phyloP scores from a whole-genome alignment of 2,888 invertebrate species.

The Cephus pulcher region DNA sequence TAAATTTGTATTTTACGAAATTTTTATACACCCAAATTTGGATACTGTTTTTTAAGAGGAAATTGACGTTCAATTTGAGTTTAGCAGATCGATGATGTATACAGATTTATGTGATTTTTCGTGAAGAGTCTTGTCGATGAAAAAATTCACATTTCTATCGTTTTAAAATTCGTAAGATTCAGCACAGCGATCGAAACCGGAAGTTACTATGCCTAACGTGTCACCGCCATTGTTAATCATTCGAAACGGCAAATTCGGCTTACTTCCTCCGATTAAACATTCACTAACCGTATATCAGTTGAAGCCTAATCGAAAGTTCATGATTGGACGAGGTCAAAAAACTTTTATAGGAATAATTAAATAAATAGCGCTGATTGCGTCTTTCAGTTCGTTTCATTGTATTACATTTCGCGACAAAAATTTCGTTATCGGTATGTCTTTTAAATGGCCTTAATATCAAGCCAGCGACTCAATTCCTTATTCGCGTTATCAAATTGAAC shows the following conservation, averaged over 20 bases:
- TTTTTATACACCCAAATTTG: not conserved
- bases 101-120: too few relatives aligned
- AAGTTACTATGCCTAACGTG: not conserved
- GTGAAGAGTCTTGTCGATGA: not conserved
- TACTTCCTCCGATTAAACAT: not conserved
- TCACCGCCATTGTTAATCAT: not conserved
- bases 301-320: not conserved
- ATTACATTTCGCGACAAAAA: not conserved
- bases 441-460: not conserved
- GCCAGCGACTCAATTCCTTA: too few relatives aligned
- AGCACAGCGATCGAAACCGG: not conserved
- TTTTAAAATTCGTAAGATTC: not conserved
- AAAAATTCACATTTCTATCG: not conserved
- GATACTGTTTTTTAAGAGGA: too few relatives aligned
- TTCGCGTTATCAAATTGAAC: not conserved
- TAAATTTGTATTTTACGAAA: not conserved
- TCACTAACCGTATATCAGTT: not conserved
- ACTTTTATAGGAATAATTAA: not conserved
- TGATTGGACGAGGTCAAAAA: not conserved
- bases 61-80: not conserved
- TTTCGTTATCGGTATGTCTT: not conserved
- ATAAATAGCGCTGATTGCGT: not conserved
- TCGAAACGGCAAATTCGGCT: not conserved
- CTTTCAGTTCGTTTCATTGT: not conserved
- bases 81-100: not conserved